Evolutionary conservation across 2,888 invertebrate genomes (phyloP).

Genomic region (Drosophila robusta): DNA sequence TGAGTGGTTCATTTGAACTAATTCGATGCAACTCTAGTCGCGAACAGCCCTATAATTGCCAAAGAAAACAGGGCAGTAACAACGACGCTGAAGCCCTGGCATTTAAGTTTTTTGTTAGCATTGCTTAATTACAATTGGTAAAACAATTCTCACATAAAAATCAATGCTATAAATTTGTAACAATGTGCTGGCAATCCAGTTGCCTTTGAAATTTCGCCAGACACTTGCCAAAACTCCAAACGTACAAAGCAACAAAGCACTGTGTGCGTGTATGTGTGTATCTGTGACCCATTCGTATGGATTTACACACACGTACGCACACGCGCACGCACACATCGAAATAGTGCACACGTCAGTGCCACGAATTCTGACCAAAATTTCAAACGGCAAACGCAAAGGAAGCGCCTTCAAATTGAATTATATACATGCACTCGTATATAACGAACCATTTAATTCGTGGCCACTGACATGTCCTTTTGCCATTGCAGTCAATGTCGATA

Average conservation of each 20-base stretch:
- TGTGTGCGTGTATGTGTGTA: conserved; percentile 11
- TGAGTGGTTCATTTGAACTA: not conserved
- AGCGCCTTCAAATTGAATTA: conserved; percentile 10
- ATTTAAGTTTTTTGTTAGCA: conserved; percentile 64
- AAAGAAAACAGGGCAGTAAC: conserved; percentile 35
- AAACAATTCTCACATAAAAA: conserved; percentile 28
- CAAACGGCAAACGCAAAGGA: conserved; percentile 18
- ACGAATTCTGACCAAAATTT: conserved; percentile 52
- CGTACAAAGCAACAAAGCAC: not conserved
- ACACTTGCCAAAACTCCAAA: not conserved
- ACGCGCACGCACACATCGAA: conserved; percentile 43
- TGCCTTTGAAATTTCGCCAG: not conserved
- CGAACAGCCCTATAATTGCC: conserved; percentile 13
- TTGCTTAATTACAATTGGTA: conserved; percentile 67
- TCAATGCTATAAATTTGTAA: not conserved
- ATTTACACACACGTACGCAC: conserved; percentile 14
- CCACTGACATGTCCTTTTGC: conserved; percentile 13
- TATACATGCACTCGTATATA: not conserved
- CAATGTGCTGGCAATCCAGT: not conserved
- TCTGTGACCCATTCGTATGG: conserved; percentile 6
- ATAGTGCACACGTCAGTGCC: conserved; percentile 76
- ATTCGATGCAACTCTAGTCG: not conserved
- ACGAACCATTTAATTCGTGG: not conserved
- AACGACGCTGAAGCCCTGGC: conserved; percentile 53
- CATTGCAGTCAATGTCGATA: conserved; percentile 75